Evolutionary conservation across 2,113 vertebrate species (phyloP), one percentile per base, ranked within the genome.

Genomic region (Agelaius tricolor): DNA sequence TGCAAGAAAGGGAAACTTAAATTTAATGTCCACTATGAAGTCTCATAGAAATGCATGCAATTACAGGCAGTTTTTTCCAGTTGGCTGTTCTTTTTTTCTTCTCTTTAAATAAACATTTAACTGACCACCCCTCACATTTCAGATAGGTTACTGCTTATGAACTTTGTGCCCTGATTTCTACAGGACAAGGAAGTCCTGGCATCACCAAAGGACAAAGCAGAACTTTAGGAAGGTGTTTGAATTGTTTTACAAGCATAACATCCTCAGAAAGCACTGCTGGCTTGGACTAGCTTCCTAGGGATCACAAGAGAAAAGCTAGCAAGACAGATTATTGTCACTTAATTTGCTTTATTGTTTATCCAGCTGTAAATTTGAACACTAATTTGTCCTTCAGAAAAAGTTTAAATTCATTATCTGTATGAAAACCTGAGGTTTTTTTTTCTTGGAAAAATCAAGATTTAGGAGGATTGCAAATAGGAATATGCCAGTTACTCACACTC

Each of bases 41-140:
- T 68, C 44, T 41, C 37, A 61, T 12, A 8, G 52, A 91, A 88
- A 49, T 49, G 19, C 35, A 85, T 18, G 41, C 37, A 90, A 89
- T 58, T 84, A 75, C 13, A 84, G 37, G 19, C 46, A 90, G 13
- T 7, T 22, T 37, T 78, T 82, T 49, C 41, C 7, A 4, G 7
- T 15, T 35, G 30, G 4, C 16, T 55, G 7, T 18, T 67, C 10
- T 24, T n/a, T 52, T 39, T 30, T 57, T 3, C 39, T 30, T 46
- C 26, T 16, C 20, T 87, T 83, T 58, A 90, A 89, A 94, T 39
- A 95, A 95, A 96, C 68, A 67, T 54, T 83, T 86, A 90, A 58
- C 0, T 1, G 61, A 75, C 57, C 52, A 90, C 52, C 28, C 44
- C 47, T 73, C 51, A 75, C 44, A 80, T 73, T 96, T 90, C 82